These are phyloP conservation scores for Chrysomela aeneicollis DNA, from an alignment of 2,888 invertebrate species.

Conservation along the genomic window DNA sequence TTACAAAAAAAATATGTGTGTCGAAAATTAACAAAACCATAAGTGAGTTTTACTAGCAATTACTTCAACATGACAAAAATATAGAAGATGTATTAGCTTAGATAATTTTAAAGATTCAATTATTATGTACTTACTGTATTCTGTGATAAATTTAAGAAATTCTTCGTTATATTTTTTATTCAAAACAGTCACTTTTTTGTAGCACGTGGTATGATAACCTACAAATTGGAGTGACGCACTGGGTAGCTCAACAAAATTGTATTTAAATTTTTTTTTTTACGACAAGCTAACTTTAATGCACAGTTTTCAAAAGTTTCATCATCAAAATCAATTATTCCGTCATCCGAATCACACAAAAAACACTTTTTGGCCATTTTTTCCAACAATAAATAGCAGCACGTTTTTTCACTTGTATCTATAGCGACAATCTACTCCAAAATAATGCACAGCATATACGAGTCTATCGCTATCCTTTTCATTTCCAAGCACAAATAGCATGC, in stretches of 20 bases:
- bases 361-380: constrained; percentile 15
- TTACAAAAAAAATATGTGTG: constrained; percentile 18
- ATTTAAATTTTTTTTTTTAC: constrained; percentile 36
- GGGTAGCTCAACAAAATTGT: constrained; percentile 29
- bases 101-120: constrained; percentile 29
- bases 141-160: constrained; percentile 31
- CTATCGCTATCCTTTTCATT: constrained; percentile 19
- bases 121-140: constrained; percentile 34
- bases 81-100: constrained; percentile 12
- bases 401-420: constrained; percentile 1
- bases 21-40: constrained; percentile 18
- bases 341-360: background rate
- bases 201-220: constrained; percentile 37
- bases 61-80: constrained; percentile 10
- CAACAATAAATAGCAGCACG: constrained; percentile 12
- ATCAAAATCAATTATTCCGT: constrained; percentile 32
- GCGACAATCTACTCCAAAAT: constrained; percentile 14
- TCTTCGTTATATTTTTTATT: constrained; percentile 36
- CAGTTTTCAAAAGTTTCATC: constrained; percentile 28
- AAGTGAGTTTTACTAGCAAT: constrained; percentile 25
- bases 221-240: constrained; percentile 31
- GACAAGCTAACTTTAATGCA: constrained; percentile 31
- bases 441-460: constrained; percentile 3
- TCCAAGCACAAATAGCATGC: constrained; percentile 8
- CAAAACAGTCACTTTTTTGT: constrained; percentile 37